These are phyloP conservation scores for Zaprionus africanus DNA, from an alignment of 1,140 invertebrate genomes.

Conservation along the genomic window DNA sequence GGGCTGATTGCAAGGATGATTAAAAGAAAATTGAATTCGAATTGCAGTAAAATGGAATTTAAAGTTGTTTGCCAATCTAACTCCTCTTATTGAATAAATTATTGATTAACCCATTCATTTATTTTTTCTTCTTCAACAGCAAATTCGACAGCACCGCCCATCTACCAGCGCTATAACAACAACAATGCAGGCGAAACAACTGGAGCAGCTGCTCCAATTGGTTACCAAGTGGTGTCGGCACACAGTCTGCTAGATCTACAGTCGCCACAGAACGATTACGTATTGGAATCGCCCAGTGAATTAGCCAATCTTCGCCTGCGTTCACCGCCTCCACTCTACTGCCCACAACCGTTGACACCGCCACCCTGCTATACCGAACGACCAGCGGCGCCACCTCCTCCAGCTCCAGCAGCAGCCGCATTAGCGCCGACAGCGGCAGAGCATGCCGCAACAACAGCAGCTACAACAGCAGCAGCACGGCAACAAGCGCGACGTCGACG, in stretches of 20 bases:
- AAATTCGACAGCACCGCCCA: constrained; percentile 30
- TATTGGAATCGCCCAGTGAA: constrained; percentile 43
- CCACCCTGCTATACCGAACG: constrained; percentile 74
- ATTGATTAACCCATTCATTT: too few relatives aligned
- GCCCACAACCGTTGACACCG: constrained; percentile 65
- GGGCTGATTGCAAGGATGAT: not conserved
- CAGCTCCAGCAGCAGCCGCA: constrained; percentile 11
- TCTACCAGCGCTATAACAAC: constrained; percentile 30
- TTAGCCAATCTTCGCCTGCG: constrained; percentile 34
- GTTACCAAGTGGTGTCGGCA: constrained; percentile 26
- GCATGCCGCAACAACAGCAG: constrained; percentile 20
- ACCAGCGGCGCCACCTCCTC: constrained; percentile 5
- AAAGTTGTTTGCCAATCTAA: too few relatives aligned
- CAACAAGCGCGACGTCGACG: constrained; percentile 68
- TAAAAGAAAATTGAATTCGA: not conserved
- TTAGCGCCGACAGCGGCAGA: constrained; percentile 25
- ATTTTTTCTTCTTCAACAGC: constrained; percentile 8
- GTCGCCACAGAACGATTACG: constrained; percentile 65
- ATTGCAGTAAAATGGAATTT: too few relatives aligned
- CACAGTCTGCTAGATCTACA: constrained; percentile 41
- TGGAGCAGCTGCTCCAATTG: constrained; percentile 15
- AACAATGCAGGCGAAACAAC: constrained; percentile 38
- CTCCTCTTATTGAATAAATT: too few relatives aligned
- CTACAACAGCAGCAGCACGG: constrained; percentile 35
- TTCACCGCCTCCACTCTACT: constrained; percentile 66